Conservation (phyloP, 2,113 vertebrate genomes). For the Nansenia antarctica region DNA sequence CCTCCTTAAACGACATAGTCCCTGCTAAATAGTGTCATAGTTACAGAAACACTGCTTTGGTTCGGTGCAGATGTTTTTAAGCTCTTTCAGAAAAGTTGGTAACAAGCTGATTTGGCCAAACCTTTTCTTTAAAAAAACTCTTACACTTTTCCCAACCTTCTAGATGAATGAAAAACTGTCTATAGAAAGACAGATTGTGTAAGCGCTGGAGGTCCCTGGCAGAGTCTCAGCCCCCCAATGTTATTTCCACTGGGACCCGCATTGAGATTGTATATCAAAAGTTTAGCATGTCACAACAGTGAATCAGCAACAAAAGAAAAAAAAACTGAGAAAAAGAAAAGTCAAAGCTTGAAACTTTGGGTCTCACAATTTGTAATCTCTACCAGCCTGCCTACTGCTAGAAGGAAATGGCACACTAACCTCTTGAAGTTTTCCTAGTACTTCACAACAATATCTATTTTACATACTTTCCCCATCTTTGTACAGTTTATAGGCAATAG, state of each 20-base stretch:
- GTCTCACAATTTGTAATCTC: constrained; percentile 26
- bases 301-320: constrained; percentile 29
- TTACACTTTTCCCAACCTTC: constrained; percentile 51
- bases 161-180: constrained; percentile 59
- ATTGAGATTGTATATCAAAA: constrained; percentile 54
- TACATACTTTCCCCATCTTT: constrained; percentile 27
- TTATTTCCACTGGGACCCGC: constrained; percentile 38
- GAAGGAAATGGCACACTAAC: constrained; percentile 8
- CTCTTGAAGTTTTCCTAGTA: constrained; percentile 11
- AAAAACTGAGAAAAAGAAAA: not conserved
- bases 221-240: constrained; percentile 42
- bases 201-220: constrained; percentile 53
- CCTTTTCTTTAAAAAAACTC: constrained; percentile 53
- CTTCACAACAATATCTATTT: constrained; percentile 18
- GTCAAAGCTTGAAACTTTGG: constrained; percentile 2
- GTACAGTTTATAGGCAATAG: constrained; percentile 34
- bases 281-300: constrained; percentile 38
- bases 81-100: constrained; percentile 32
- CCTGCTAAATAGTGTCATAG: constrained; percentile 12
- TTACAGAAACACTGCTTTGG: constrained; percentile 41
- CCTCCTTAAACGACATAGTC: constrained; percentile 25
- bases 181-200: constrained; percentile 60
- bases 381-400: constrained; percentile 14
- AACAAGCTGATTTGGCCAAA: constrained; percentile 39
- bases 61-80: constrained; percentile 29